Percentiles rank a stretch among this genome's conserved stretches.
These are phyloP conservation scores for Zaprionus taronus DNA, from an alignment of 1,140 invertebrate genomes.

Conservation along the genomic window DNA sequence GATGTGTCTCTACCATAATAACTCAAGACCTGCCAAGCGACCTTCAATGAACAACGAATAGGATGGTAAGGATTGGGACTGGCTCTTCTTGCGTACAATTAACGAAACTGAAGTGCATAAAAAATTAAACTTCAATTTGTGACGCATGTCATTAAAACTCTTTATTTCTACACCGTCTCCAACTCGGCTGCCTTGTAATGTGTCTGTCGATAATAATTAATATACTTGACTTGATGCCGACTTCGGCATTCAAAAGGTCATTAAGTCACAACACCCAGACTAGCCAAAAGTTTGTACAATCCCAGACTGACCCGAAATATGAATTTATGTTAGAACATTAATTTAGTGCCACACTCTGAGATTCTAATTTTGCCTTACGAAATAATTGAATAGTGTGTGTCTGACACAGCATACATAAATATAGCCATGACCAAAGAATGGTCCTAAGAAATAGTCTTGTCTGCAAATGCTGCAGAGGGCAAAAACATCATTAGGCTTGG, in stretches of 20 bases:
- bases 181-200: slow-evolving; percentile 45
- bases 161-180: slow-evolving; percentile 38
- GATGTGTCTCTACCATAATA: slow-evolving; percentile 24
- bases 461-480: slow-evolving; percentile 34
- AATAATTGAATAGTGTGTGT: slow-evolving; percentile 16
- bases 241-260: slow-evolving; percentile 61
- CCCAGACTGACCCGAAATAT: slow-evolving; percentile 44
- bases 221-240: slow-evolving; percentile 54
- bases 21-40: slow-evolving; percentile 12
- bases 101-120: slow-evolving; percentile 45
- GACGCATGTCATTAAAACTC: slow-evolving; percentile 46
- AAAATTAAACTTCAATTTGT: slow-evolving; percentile 64
- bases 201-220: slow-evolving; percentile 76
- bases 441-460: slow-evolving; percentile 44
- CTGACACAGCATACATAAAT: slow-evolving; percentile 47
- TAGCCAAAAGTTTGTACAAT: slow-evolving; percentile 7
- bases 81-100: slow-evolving; percentile 44
- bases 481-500: slow-evolving; percentile 68
- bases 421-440: slow-evolving; percentile 66
- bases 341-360: slow-evolving; percentile 51
- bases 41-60: slow-evolving; percentile 34
- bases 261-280: slow-evolving; percentile 64
- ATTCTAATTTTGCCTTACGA: slow-evolving; percentile 52
- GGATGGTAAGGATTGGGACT: slow-evolving; percentile 25
- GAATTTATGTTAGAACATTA: slow-evolving; percentile 76